A percentile compares a stretch with the other conserved stretches of the same genome.
Conservation (phyloP, 1,140 invertebrate species). For the Zophobas morio region DNA sequence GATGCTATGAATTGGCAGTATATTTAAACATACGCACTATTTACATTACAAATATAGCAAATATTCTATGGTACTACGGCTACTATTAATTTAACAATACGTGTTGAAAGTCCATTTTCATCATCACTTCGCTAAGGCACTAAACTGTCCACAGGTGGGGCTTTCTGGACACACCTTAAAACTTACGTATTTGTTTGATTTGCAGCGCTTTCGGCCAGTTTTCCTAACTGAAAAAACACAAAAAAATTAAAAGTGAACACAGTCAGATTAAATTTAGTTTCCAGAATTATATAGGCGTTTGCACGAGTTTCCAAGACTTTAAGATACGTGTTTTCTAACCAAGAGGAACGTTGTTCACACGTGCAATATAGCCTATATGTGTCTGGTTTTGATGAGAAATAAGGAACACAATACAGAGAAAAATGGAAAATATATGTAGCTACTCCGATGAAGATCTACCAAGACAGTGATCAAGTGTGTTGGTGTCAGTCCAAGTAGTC, state of each 20-base stretch:
- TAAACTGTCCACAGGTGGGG: not conserved
- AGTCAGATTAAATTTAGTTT: no score
- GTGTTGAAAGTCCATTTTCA: constrained; percentile 4
- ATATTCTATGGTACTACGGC: constrained; percentile 19
- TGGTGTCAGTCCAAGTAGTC: constrained; percentile 12
- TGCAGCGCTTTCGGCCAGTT: not conserved
- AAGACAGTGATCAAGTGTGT: constrained; percentile 5
- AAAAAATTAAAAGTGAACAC: not conserved
- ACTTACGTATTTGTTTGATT: constrained; percentile 25
- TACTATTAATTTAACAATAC: constrained; percentile 41
- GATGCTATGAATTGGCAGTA: constrained; percentile 42
- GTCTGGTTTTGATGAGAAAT: no score
- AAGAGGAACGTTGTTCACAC: no score
- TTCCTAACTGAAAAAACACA: constrained; percentile 12
- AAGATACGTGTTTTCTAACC: no score
- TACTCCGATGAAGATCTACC: not conserved
- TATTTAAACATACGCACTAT: constrained; percentile 32
- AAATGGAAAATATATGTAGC: no score
- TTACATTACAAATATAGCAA: constrained; percentile 30
- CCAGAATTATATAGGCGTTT: no score
- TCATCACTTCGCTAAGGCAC: constrained; percentile 22
- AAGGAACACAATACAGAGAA: no score
- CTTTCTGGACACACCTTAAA: constrained; percentile 14
- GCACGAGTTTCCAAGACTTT: no score
- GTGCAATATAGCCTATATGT: no score